Evolutionary conservation across 2,888 invertebrate genomes (phyloP).

Genomic region (Baccha elongata): DNA sequence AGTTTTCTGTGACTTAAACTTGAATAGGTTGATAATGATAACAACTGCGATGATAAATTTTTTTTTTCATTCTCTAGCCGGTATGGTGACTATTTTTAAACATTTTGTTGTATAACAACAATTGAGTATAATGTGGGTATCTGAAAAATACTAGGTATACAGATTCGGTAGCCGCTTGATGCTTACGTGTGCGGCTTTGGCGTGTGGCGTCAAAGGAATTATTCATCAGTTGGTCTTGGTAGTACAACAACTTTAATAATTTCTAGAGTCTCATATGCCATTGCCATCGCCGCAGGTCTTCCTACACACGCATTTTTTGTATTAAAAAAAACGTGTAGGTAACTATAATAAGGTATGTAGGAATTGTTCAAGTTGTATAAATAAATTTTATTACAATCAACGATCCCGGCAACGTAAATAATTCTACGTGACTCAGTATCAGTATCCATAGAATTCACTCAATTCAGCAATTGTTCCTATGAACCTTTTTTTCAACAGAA

Average conservation of each 20-base stretch:
- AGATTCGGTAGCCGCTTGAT: conserved; percentile 21
- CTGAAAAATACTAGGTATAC: conserved; percentile 10
- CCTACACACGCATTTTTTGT: conserved; percentile 63
- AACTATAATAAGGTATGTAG: conserved; percentile 12
- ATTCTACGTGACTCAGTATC: conserved; percentile 66
- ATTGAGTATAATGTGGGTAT: conserved; percentile 17
- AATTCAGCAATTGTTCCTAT: conserved; percentile 47
- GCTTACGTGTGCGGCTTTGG: conserved; percentile 44
- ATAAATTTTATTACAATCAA: conserved; percentile 58
- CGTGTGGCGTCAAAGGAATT: conserved; percentile 53
- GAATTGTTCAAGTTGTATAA: conserved; percentile 21
- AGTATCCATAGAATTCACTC: conserved; percentile 52
- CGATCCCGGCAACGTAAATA: conserved; percentile 67
- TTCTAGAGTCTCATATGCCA: conserved; percentile 19
- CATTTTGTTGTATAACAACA: conserved; percentile 13
- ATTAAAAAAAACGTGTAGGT: conserved; percentile 23
- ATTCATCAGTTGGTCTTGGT: conserved; percentile 34
- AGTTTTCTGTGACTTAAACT: conserved; percentile 16
- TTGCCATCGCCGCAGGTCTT: conserved; percentile 7
- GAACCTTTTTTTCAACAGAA: conserved; percentile 60
- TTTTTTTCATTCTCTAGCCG: conserved; percentile 16
- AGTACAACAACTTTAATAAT: conserved; percentile 30
- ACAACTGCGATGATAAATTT: conserved; percentile 36
- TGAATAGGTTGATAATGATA: conserved; percentile 10
- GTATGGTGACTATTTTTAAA: conserved; percentile 35